phyloP scores from a whole-genome alignment of 2,797 vertebrate genomes.

The Acrocephalus scirpaceus region DNA sequence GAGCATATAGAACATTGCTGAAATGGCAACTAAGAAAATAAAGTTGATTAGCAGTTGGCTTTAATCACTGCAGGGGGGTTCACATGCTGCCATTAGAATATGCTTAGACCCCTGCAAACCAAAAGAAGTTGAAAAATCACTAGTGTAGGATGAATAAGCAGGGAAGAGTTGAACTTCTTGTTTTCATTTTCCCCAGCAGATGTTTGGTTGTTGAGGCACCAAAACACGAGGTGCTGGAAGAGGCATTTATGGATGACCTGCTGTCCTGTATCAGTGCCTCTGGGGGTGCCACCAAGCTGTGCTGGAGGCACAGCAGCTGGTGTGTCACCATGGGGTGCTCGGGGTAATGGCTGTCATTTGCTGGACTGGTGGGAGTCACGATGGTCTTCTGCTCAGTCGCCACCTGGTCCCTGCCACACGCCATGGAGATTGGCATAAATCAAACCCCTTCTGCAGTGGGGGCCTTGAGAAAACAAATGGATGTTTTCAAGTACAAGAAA shows the following conservation, averaged over 20 bases:
- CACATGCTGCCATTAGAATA: not conserved
- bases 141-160: not conserved
- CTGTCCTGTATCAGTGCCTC: rapidly evolving
- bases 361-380: not conserved
- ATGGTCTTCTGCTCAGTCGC: constrained; percentile 21
- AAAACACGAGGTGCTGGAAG: not conserved
- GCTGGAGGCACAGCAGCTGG: constrained; percentile 21
- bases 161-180: not conserved
- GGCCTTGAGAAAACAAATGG: not conserved
- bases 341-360: not conserved
- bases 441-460: not conserved
- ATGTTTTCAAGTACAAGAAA: not conserved
- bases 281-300: constrained; percentile 27
- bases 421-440: constrained; percentile 1
- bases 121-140: not conserved
- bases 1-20: not conserved
- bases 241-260: not conserved
- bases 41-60: not conserved
- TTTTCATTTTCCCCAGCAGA: constrained; percentile 21
- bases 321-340: not conserved
- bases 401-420: constrained; percentile 29
- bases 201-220: not conserved
- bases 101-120: not conserved
- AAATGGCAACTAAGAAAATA: not conserved
- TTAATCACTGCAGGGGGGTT: not conserved